These are phyloP conservation scores for Macrosiphum euphorbiae DNA, from an alignment of 2,888 invertebrate species.

Conservation along the genomic window DNA sequence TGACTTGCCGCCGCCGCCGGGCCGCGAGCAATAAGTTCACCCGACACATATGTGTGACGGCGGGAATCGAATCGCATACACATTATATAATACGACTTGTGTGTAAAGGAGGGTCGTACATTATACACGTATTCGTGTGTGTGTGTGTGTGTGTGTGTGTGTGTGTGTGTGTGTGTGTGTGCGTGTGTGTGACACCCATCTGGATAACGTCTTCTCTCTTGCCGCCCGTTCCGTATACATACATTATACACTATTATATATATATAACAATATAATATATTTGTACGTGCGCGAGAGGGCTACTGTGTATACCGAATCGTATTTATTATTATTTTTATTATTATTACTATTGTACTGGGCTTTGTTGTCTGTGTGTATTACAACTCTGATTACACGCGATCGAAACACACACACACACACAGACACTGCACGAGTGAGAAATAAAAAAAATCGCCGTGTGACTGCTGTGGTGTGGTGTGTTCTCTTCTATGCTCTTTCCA, in stretches of 20 bases:
- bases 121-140: neutral
- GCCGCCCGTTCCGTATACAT: neutral
- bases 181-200: constrained; percentile 34
- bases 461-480: constrained; percentile 34
- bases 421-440: constrained; percentile 4
- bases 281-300: constrained; percentile 35
- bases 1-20: constrained; percentile 5
- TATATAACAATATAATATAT: neutral
- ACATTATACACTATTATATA: neutral
- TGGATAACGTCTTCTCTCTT: constrained; percentile 21
- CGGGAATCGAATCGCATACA: constrained; percentile 20
- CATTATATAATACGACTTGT: neutral
- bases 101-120: neutral
- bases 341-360: constrained; percentile 52
- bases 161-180: no score
- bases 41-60: constrained; percentile 36
- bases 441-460: constrained; percentile 53
- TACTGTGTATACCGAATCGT: constrained; percentile 59
- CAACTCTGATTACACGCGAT: constrained; percentile 64
- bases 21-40: constrained; percentile 54
- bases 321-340: constrained; percentile 54
- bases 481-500: constrained; percentile 33
- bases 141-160: no score
- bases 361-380: constrained; percentile 63
- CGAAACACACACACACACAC: neutral